Base-by-base conservation (phyloP, 2,888 invertebrate species). In the Leptogaster cylindrica region DNA sequence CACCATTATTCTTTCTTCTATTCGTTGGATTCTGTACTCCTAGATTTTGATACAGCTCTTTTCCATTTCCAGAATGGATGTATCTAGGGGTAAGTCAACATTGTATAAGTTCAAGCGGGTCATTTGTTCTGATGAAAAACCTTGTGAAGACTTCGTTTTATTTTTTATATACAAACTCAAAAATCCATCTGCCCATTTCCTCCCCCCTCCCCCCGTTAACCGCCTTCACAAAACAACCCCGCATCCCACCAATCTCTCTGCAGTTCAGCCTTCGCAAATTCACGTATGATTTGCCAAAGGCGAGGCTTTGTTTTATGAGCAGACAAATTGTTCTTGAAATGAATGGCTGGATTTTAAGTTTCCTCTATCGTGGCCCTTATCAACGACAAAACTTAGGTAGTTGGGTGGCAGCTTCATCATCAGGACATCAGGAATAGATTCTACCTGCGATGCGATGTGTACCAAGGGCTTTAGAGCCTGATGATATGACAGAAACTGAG, bases 281-380 rank as follows among this genome's bases (percentile, higher is more conserved):
- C 68, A 68, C 65, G 68, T 68, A 68, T 68, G 68, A 68, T 68
- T 68, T 55, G 68, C 68, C 68, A 68, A 68, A 68, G 68, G 68
- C 68, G 36, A 55, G 68, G 68, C 68, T 68, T 68, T 68, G 68
- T 68, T 65, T 68, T 68, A 68, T 68, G 65, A 68, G 65, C 65
- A 68, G 68, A 68, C 68, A 68, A 68, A 68, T 68, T 68, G 68
- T 65, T 65, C 64, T 68, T 68, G 68, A 68, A 68, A 68, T 68
- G 68, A 68, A 68, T 65, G 48, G 58, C 33, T 65, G 44, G 65
- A 68, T 68, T 68, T 68, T 48, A 64, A 68, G 67, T 52, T 64
- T 52, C 20, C 52, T 64, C 67, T 46, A 58, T 27, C 27, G 44
- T 61, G 61, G 61, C 61, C 61, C 61, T 61, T 44, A 61, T 61